Evolutionary conservation across 1,140 invertebrate genomes (phyloP), one percentile per base, ranked within the genome.

Genomic region (Apis dorsata): DNA sequence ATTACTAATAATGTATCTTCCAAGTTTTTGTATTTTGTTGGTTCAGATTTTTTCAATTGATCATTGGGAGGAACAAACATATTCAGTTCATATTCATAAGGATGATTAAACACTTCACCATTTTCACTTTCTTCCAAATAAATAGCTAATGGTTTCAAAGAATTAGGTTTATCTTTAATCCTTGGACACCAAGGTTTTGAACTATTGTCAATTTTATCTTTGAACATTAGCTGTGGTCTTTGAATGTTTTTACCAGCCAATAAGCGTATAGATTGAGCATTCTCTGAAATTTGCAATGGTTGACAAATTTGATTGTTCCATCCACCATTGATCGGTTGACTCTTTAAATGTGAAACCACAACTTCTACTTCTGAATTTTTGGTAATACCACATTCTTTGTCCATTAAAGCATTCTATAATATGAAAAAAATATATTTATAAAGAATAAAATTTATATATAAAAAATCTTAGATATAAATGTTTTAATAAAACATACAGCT

Each of bases 121-220:
- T 95, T 91, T 85, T 96, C 95, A 85, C 95, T 95, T 85, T 96
- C 94, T 76, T 97, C 96, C 12, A 96, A 92, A 71, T 97, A 93
- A 83, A 97, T 93, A 1, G 96, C 96, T 9, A 99, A 92, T 0
- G 98, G 97, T 90, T 97, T 97, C 0, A 98, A 91, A 13, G 97
- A 96, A 94, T 99, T 98, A 1, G 98, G 98, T 93, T 99, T 99
- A 19, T 97, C 96, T 69, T 95, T 96, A 19, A 99, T 96, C 85
- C 96, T 95, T 1, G 98, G 98, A 69, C 96, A 93, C 95, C 98
- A 99, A 68, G 94, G 95, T 24, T 95, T 95, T 34, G 94, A 93
- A 68, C 95, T 95, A 90, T 99, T 99, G 91, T 99, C 97, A 62
- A 99, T 96, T 89, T 97, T 96, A 86, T 98, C 97, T 91, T 96